A percentile compares a stretch with the other conserved stretches of the same genome.
Conservation (phyloP, 2,888 invertebrate genomes). For the Drosophila pseudotalamancana region DNA sequence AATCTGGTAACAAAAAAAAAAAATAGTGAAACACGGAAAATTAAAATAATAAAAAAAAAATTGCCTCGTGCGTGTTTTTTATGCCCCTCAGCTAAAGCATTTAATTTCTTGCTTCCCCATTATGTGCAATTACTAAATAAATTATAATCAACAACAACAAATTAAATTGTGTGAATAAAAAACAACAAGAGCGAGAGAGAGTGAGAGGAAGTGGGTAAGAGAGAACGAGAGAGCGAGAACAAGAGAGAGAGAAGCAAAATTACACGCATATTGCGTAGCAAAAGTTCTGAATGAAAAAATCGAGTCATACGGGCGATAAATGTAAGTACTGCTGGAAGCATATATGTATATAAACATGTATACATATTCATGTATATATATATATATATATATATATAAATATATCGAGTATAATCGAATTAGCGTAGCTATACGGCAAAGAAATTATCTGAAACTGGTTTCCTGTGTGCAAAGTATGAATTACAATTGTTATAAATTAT, state of each 20-base stretch:
- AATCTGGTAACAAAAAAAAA: neutral
- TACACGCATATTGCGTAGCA: conserved; percentile 75
- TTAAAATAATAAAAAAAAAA: conserved; percentile 15
- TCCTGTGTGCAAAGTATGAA: conserved; percentile 11
- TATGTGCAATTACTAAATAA: conserved; percentile 74
- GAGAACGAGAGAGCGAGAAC: conserved; percentile 9
- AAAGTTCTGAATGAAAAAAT: conserved; percentile 70
- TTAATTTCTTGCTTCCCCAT: conserved; percentile 58
- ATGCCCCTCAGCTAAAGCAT: conserved; percentile 40
- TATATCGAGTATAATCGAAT: conserved; percentile 15
- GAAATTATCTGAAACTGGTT: conserved; percentile 38
- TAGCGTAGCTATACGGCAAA: conserved; percentile 23
- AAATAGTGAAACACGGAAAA: conserved; percentile 17
- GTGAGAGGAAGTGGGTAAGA: conserved; percentile 7
- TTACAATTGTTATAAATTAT: conserved; percentile 1
- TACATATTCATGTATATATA: neutral
- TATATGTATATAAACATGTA: conserved; percentile 14
- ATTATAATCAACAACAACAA: conserved; percentile 45
- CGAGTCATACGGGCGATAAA: conserved; percentile 66
- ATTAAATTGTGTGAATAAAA: conserved; percentile 70
- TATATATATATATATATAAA: neutral
- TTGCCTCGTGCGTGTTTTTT: conserved; percentile 32
- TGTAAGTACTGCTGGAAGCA: conserved; percentile 58
- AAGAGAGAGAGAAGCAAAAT: conserved; percentile 42
- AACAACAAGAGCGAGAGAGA: conserved; percentile 14